A percentile compares a stretch with the other conserved stretches of the same genome.
These are phyloP conservation scores for Drosophila trichaetosa DNA, from an alignment of 2,888 invertebrate genomes.

Conservation along the genomic window DNA sequence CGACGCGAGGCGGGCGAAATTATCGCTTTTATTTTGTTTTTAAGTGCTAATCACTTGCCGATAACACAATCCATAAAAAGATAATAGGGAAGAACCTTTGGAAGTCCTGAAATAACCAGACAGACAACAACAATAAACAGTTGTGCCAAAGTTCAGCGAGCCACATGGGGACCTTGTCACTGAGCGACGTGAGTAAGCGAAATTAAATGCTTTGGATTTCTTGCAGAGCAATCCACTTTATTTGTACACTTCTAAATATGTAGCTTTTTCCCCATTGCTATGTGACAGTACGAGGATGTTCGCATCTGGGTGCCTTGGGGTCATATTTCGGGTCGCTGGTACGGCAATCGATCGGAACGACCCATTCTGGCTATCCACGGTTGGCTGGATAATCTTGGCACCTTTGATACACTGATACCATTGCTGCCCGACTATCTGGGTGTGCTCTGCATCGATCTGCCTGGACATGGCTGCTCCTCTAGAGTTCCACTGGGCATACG, in stretches of 20 bases:
- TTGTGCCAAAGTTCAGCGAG: slow-evolving; percentile 3
- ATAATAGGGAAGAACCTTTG: slow-evolving; percentile 25
- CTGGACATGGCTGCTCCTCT: slow-evolving; percentile 89
- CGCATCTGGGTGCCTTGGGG: slow-evolving; percentile 89
- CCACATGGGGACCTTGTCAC: slow-evolving; percentile 44
- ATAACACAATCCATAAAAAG: slow-evolving; percentile 6
- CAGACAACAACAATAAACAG: not conserved
- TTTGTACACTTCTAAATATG: slow-evolving; percentile 30
- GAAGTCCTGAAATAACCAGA: not conserved
- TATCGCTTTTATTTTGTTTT: not conserved
- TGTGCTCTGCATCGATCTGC: slow-evolving; percentile 88
- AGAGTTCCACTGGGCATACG: slow-evolving; percentile 87
- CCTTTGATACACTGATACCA: slow-evolving; percentile 89
- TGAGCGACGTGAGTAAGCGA: slow-evolving; percentile 46
- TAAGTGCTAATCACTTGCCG: not conserved
- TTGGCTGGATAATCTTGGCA: slow-evolving; percentile 91
- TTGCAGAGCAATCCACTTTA: slow-evolving; percentile 15
- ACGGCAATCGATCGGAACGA: slow-evolving; percentile 87
- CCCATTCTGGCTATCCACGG: slow-evolving; percentile 90
- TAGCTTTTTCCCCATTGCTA: not conserved
- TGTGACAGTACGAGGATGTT: slow-evolving; percentile 86
- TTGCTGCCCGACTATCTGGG: slow-evolving; percentile 86
- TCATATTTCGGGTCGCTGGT: slow-evolving; percentile 89
- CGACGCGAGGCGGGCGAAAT: not conserved
- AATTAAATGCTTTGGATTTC: not conserved